phyloP scores from a whole-genome alignment of 1,140 invertebrate genomes.

The Drosophila athabasca region DNA sequence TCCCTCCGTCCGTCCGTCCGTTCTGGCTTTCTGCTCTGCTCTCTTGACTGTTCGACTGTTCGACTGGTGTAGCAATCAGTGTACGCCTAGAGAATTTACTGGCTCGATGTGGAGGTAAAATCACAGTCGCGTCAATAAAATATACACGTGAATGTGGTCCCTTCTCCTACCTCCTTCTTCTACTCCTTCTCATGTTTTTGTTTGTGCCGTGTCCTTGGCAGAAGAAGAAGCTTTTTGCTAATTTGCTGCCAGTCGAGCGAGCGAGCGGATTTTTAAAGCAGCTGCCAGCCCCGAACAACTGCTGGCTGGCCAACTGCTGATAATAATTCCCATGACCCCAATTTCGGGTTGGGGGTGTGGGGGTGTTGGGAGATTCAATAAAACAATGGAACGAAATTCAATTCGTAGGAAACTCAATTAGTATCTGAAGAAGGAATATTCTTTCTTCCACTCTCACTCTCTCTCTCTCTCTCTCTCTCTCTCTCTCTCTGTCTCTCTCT shows the following conservation, averaged over 20 bases:
- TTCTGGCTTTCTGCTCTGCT: background rate
- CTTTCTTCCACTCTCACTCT: background rate
- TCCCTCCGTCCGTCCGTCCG: constrained; percentile 2
- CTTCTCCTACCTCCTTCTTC: background rate
- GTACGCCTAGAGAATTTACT: constrained; percentile 54
- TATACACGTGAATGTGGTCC: constrained; percentile 51
- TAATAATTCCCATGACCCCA: constrained; percentile 24
- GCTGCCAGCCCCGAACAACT: constrained; percentile 4
- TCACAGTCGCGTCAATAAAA: constrained; percentile 64
- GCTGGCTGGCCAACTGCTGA: constrained; percentile 24
- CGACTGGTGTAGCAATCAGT: constrained; percentile 56
- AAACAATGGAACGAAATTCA: constrained; percentile 10
- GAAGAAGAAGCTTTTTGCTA: constrained; percentile 21
- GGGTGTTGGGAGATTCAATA: background rate
- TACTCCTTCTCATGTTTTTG: constrained; percentile 1
- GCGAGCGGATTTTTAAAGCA: constrained; percentile 19
- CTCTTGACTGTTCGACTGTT: constrained; percentile 1
- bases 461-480: background rate
- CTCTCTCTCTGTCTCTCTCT: background rate
- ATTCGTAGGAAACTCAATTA: constrained; percentile 61
- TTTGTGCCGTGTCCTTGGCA: constrained; percentile 24
- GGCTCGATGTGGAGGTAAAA: constrained; percentile 46
- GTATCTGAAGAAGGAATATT: constrained; percentile 18
- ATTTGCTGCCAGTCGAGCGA: constrained; percentile 25
- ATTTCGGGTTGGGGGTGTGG: background rate